A percentile compares a stretch with the other conserved stretches of the same genome.
Conservation (phyloP, 2,888 invertebrate species). For the Mylabris sibirica region DNA sequence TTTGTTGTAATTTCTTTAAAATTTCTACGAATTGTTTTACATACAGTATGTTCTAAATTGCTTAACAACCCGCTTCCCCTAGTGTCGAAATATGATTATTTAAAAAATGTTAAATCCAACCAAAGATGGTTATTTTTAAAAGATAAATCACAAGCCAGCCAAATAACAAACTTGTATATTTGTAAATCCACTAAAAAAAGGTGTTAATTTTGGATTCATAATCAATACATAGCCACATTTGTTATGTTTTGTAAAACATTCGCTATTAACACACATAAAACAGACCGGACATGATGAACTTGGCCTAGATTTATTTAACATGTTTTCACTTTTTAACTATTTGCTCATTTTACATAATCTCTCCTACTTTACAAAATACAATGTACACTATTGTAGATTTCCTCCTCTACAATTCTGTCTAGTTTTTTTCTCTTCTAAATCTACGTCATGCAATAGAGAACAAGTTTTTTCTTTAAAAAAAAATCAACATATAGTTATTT, state of each 20-base stretch:
- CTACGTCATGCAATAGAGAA: conserved; percentile 35
- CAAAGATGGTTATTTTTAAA: too few relatives aligned
- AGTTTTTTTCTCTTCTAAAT: conserved; percentile 19
- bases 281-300: conserved; percentile 53
- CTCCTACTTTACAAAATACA: conserved; percentile 31
- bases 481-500: conserved; percentile 31
- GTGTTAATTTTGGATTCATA: background rate
- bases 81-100: too few relatives aligned
- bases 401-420: conserved; percentile 20
- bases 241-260: background rate
- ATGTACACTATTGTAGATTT: conserved; percentile 23
- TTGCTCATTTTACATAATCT: conserved; percentile 56
- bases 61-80: too few relatives aligned
- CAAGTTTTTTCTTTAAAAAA: conserved; percentile 26
- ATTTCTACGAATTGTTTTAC: too few relatives aligned
- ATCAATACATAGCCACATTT: background rate
- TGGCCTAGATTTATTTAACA: conserved; percentile 54
- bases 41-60: too few relatives aligned
- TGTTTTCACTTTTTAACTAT: conserved; percentile 58
- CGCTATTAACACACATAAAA: conserved; percentile 14
- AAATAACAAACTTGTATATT: too few relatives aligned
- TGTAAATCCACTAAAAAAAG: too few relatives aligned
- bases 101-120: too few relatives aligned
- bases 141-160: too few relatives aligned
- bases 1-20: background rate